phyloP scores from a whole-genome alignment of 2,113 vertebrate species.

The Cryptomyrus ogoouensis region DNA sequence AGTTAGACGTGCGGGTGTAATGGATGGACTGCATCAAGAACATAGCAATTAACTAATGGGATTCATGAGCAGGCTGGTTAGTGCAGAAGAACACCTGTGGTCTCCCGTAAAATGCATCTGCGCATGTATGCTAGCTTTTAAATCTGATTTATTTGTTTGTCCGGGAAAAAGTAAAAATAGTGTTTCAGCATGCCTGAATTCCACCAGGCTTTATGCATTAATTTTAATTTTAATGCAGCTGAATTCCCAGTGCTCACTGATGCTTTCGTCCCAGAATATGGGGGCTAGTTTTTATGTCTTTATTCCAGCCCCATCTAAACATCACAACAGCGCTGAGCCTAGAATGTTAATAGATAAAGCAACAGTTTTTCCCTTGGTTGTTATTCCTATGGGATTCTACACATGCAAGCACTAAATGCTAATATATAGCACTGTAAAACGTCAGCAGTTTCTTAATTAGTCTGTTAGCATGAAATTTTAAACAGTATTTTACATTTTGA shows the following conservation, averaged over 20 bases:
- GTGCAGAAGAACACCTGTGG: not conserved
- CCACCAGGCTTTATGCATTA: not conserved
- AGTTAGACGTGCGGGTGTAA: not conserved
- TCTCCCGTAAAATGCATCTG: not conserved
- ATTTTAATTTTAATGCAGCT: not conserved
- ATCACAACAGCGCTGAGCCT: not conserved
- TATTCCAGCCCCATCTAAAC: not conserved
- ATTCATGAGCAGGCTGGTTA: not conserved
- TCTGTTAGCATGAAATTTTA: not conserved
- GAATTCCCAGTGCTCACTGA: not conserved
- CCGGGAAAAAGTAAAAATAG: not conserved
- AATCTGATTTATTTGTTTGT: not conserved
- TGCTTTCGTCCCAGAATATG: not conserved
- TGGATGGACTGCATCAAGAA: not conserved
- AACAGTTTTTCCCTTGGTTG: not conserved
- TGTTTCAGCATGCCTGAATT: not conserved
- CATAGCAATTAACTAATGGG: constrained; percentile 3
- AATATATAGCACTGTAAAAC: not conserved
- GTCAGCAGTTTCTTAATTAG: not conserved
- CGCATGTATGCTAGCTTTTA: not conserved
- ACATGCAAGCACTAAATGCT: not conserved
- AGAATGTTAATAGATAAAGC: not conserved
- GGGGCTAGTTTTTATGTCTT: not conserved
- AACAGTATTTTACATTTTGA: constrained; percentile 3
- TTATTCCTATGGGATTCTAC: not conserved